Evolutionary conservation across 2,888 invertebrate genomes (phyloP).

Genomic region (Drosophila leonis): DNA sequence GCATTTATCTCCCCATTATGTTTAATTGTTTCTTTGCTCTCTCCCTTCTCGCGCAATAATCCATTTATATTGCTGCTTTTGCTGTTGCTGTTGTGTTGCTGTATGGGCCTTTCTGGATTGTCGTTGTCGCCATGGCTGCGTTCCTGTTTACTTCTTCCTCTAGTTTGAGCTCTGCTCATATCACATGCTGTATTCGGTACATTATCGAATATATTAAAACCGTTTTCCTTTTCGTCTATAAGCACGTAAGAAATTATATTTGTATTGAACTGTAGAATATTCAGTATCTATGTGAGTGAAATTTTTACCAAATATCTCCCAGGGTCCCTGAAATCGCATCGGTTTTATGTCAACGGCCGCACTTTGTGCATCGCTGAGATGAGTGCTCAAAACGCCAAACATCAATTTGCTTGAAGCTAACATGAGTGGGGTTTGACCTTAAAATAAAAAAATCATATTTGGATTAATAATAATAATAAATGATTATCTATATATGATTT

Average conservation of each 20-base stretch:
- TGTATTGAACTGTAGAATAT: background rate
- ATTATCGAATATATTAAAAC: constrained; percentile 83
- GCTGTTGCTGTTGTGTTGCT: constrained; percentile 8
- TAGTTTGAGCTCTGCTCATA: constrained; percentile 83
- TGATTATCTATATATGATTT: too few species aligned
- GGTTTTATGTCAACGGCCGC: constrained; percentile 79
- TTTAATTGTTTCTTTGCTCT: constrained; percentile 47
- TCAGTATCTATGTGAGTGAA: background rate
- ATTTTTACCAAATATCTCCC: constrained; percentile 84
- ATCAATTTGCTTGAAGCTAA: constrained; percentile 84
- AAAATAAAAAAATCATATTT: background rate
- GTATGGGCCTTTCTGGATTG: constrained; percentile 19
- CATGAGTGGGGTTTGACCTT: constrained; percentile 85
- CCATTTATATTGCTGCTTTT: constrained; percentile 22
- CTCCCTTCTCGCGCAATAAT: constrained; percentile 21
- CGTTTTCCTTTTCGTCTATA: constrained; percentile 85
- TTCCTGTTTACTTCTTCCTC: constrained; percentile 50
- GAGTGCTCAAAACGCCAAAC: constrained; percentile 82
- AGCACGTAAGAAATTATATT: background rate
- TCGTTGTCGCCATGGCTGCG: constrained; percentile 33
- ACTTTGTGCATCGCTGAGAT: constrained; percentile 84
- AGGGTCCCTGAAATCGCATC: constrained; percentile 86
- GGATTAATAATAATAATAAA: too few species aligned
- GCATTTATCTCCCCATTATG: constrained; percentile 72
- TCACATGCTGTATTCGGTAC: constrained; percentile 84